These are phyloP conservation scores for Thera obeliscata DNA, from an alignment of 2,888 invertebrate species.

Conservation along the genomic window DNA sequence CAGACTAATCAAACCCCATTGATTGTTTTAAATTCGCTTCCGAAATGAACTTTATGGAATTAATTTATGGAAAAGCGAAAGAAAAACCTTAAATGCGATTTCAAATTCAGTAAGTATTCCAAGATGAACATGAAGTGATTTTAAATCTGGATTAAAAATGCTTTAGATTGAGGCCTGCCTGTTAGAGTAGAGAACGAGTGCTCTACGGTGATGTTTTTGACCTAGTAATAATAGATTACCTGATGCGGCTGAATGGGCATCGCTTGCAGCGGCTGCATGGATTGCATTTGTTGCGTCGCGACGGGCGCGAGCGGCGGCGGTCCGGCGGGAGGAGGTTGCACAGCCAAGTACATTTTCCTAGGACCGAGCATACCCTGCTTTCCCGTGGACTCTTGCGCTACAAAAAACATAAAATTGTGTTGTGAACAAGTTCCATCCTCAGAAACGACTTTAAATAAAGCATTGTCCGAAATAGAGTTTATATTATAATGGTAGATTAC, in stretches of 20 bases:
- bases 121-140: slow-evolving; percentile 12
- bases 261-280: slow-evolving; percentile 56
- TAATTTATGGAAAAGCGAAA: background rate
- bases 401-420: slow-evolving; percentile 3
- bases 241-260: slow-evolving; percentile 79
- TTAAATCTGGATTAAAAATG: slow-evolving; percentile 1
- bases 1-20: slow-evolving; percentile 8
- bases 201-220: background rate
- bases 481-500: no score
- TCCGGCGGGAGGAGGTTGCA: slow-evolving; percentile 87
- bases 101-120: background rate
- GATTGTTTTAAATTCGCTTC: slow-evolving; percentile 8
- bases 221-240: slow-evolving; percentile 81
- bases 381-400: slow-evolving; percentile 94
- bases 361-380: slow-evolving; percentile 94
- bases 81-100: background rate
- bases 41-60: slow-evolving; percentile 2
- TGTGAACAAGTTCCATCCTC: background rate
- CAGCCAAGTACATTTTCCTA: slow-evolving; percentile 93
- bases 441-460: background rate
- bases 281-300: slow-evolving; percentile 50
- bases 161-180: slow-evolving; percentile 1
- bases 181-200: background rate
- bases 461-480: background rate
- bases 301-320: slow-evolving; percentile 68